Percentiles rank a stretch among this genome's conserved stretches.
These are phyloP conservation scores for Sipunculus nudus DNA, from an alignment of 2,888 invertebrate genomes.

Conservation along the genomic window DNA sequence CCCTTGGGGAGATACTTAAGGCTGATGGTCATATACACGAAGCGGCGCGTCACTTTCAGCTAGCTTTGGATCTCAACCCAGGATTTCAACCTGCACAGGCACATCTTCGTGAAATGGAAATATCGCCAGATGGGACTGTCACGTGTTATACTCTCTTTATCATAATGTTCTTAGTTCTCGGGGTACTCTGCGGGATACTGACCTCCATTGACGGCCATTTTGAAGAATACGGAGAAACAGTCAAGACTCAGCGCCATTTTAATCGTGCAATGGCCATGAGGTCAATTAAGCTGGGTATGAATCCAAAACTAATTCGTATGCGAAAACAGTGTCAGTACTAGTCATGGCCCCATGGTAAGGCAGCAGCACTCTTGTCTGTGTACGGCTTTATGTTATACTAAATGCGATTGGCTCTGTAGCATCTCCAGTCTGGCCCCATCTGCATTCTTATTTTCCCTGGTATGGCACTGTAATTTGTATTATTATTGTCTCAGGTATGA, in stretches of 20 bases:
- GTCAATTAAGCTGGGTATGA: slow-evolving; percentile 72
- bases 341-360: too few species aligned
- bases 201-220: slow-evolving; percentile 75
- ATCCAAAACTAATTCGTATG: slow-evolving; percentile 56
- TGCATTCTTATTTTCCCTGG: too few species aligned
- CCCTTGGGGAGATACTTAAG: slow-evolving; percentile 89
- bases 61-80: slow-evolving; percentile 84
- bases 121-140: slow-evolving; percentile 81
- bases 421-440: too few species aligned
- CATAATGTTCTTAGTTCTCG: slow-evolving; percentile 82
- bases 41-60: slow-evolving; percentile 83
- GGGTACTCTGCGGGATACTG: slow-evolving; percentile 82
- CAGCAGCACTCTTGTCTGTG: too few species aligned
- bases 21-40: slow-evolving; percentile 90
- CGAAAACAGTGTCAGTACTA: slow-evolving; percentile 44
- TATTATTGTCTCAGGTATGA: too few species aligned
- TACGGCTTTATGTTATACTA: too few species aligned
- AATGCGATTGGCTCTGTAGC: too few species aligned
- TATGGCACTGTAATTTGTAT: too few species aligned
- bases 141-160: slow-evolving; percentile 88
- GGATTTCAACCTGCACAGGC: slow-evolving; percentile 84
- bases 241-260: slow-evolving; percentile 82
- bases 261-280: slow-evolving; percentile 91
- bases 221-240: slow-evolving; percentile 53
- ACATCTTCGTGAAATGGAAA: slow-evolving; percentile 83